Base-by-base conservation (phyloP, 1,140 invertebrate species). In the Scaptomyza pallida region DNA sequence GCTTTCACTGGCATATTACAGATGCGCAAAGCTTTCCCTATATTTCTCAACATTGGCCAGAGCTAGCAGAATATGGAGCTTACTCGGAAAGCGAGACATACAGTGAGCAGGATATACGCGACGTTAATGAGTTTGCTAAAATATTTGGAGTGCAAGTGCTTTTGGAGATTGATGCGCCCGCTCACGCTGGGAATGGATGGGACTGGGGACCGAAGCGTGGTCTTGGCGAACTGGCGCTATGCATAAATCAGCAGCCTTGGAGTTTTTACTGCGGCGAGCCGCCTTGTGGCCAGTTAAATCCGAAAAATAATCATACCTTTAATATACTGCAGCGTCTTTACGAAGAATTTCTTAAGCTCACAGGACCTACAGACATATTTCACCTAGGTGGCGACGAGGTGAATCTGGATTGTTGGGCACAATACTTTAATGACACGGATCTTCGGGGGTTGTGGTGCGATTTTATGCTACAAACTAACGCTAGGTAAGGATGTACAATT, bases 361-460 rank as follows among this genome's bases (percentile, higher is more conserved):
- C 94, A 6, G 94, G 93, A 0, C 93, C 93, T 47, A 93, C 93
- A 8, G 95, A 95, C 69, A 91, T 96, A 15, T 95, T 97, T 76
- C 96, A 97, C 90, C 93, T 97, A 61, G 96, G 96, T 19, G 96
- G 96, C 2, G 96, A 97, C 89, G 96, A 97, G 92, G 96, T 97
- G 13, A 93, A 94, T 86, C 89, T 95, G 1, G 94, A 95, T n/a
- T 96, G 95, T 68, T 96, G 95, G 95, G 92, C 93, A 5, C 95
- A 95, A 74, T 94, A 94, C 71, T 94, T 94, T 47, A 95, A 95
- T 75, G 94, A 96, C 74, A 94, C 94, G 1, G 95, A 96, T 89
- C 93, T 95, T 1, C 94, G 96, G 72, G 93, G 94, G 1, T 89
- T 96, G 3, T 97, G 96, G 96, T 94, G 94, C 3, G 94, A 95